Evolutionary conservation across 2,888 invertebrate species (phyloP).

Genomic region (Eristalis tenax): DNA sequence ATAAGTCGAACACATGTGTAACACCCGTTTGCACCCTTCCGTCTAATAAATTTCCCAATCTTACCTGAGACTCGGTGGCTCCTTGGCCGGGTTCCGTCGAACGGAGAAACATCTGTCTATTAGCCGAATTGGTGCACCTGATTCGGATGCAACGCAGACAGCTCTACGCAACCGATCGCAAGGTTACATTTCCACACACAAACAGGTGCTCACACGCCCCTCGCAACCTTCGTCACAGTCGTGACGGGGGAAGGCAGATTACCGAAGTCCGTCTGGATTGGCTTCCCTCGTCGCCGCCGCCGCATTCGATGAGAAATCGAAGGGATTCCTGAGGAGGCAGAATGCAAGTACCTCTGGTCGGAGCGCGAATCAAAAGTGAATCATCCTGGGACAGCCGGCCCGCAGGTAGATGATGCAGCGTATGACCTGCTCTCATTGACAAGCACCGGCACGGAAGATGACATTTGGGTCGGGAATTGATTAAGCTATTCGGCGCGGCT

Average conservation of each 20-base stretch:
- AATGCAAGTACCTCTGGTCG: not conserved
- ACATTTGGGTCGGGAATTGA: not conserved
- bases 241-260: not conserved
- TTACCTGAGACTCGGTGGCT: slow-evolving; percentile 60
- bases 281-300: not conserved
- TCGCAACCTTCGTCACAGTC: not conserved
- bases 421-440: not conserved
- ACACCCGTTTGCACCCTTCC: slow-evolving; percentile 50
- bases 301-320: not conserved
- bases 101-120: slow-evolving; percentile 67
- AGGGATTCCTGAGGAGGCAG: not conserved
- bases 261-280: not conserved
- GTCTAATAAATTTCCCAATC: slow-evolving; percentile 64
- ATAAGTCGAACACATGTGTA: not conserved
- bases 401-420: not conserved
- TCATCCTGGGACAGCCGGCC: not conserved
- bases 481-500: not conserved
- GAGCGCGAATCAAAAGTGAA: not conserved
- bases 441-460: not conserved
- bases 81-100: not conserved
- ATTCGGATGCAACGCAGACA: slow-evolving; percentile 46
- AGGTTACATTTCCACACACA: not conserved
- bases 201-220: not conserved
- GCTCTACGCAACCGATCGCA: not conserved
- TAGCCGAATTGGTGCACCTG: slow-evolving; percentile 68